phyloP scores from a whole-genome alignment of 2,888 invertebrate species.

The Blera fallax region DNA sequence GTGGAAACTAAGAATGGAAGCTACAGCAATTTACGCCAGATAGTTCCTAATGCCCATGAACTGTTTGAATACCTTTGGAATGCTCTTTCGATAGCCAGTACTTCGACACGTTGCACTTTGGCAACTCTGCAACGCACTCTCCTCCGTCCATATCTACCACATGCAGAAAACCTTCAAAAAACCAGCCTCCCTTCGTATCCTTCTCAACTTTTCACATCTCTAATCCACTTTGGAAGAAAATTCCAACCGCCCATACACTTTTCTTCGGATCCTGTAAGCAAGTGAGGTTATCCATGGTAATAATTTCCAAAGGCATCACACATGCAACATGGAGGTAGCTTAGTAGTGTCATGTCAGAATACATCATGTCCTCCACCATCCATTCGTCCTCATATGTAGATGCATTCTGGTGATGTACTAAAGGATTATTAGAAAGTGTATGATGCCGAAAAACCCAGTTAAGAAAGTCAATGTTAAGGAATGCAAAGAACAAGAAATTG shows the following conservation, averaged over 20 bases:
- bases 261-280: background rate
- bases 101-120: background rate
- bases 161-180: background rate
- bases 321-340: slow-evolving; percentile 61
- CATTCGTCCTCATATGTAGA: slow-evolving; percentile 33
- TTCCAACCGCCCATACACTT: background rate
- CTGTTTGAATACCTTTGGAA: too few species aligned
- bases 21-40: too few species aligned
- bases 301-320: slow-evolving; percentile 52
- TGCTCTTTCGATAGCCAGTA: too few species aligned
- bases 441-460: slow-evolving; percentile 65
- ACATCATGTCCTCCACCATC: background rate
- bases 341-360: slow-evolving; percentile 53
- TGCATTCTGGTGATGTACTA: slow-evolving; percentile 42
- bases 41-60: too few species aligned
- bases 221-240: slow-evolving; percentile 13
- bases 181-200: background rate
- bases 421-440: slow-evolving; percentile 59
- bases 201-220: slow-evolving; percentile 8
- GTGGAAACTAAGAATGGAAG: too few species aligned
- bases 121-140: background rate
- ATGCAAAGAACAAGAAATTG: slow-evolving; percentile 56
- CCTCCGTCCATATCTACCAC: background rate
- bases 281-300: slow-evolving; percentile 33
- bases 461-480: slow-evolving; percentile 62